Conservation (phyloP, 2,113 vertebrate species). For the Tachycineta bicolor region DNA sequence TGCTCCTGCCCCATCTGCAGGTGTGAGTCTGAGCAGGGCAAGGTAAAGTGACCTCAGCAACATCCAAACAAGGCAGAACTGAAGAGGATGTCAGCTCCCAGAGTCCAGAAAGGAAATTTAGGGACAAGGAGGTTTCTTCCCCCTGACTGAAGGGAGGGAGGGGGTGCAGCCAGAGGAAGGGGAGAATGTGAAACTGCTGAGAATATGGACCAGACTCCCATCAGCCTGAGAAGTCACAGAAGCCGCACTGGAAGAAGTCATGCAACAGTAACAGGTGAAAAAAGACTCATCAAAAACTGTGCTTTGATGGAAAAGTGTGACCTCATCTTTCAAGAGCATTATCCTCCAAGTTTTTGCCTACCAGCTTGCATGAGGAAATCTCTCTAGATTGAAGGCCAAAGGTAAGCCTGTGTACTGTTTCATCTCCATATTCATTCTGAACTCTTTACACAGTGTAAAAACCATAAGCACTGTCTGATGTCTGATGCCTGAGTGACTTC, state of each 20-base stretch:
- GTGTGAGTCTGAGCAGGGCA: neutral
- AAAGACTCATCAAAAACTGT: neutral
- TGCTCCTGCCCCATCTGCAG: neutral
- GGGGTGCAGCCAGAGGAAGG: neutral
- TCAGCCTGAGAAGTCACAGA: neutral
- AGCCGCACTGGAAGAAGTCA: neutral
- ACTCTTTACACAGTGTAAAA: neutral
- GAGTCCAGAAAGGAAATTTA: neutral
- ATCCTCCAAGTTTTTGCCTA: neutral
- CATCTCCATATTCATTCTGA: neutral
- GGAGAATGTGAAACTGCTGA: neutral
- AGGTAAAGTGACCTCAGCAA: neutral
- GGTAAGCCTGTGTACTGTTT: neutral
- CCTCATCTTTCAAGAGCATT: neutral
- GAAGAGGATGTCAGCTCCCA: neutral
- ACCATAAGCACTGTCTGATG: neutral
- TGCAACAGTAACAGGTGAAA: neutral
- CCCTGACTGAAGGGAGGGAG: neutral
- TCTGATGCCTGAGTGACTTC: neutral
- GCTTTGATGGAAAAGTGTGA: neutral
- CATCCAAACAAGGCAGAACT: neutral
- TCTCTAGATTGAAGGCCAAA: neutral
- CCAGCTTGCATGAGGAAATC: neutral
- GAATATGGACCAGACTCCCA: neutral
- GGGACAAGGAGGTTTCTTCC: neutral